These are phyloP conservation scores for Yasuhikotakia modesta DNA, from an alignment of 2,797 vertebrate species.

Conservation along the genomic window DNA sequence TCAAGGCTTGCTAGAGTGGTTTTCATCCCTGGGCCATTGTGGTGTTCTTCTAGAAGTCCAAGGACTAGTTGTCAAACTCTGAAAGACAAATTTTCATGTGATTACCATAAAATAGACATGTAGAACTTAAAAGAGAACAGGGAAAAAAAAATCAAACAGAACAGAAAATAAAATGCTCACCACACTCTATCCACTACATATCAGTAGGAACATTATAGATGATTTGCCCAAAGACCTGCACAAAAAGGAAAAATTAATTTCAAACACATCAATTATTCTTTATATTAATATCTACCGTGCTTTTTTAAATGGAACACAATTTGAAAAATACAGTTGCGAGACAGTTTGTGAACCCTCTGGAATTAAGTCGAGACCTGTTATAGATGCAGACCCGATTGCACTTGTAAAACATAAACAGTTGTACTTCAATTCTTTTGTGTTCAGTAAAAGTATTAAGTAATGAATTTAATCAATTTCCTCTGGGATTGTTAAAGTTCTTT, in stretches of 20 bases:
- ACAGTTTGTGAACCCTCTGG: neutral
- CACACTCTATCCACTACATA: constrained; percentile 34
- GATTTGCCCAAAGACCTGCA: constrained; percentile 42
- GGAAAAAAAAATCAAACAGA: constrained; percentile 20
- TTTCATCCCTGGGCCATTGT: constrained; percentile 77
- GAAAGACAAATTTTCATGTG: constrained; percentile 55
- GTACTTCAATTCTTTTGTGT: too few relatives aligned
- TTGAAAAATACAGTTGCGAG: too few relatives aligned
- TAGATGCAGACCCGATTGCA: neutral
- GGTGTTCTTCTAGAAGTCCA: constrained; percentile 42
- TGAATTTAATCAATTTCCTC: too few relatives aligned
- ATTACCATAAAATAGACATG: constrained; percentile 40
- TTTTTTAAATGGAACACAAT: neutral
- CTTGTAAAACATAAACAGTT: too few relatives aligned
- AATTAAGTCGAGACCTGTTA: neutral
- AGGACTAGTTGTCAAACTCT: constrained; percentile 59
- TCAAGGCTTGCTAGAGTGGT: constrained; percentile 64
- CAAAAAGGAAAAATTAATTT: constrained; percentile 10
- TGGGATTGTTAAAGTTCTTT: too few relatives aligned
- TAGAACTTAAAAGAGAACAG: constrained; percentile 19
- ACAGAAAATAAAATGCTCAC: constrained; percentile 28
- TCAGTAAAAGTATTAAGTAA: too few relatives aligned
- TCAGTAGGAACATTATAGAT: constrained; percentile 30
- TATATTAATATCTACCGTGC: neutral
- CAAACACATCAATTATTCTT: neutral